phyloP scores from a whole-genome alignment of 2,797 vertebrate genomes.

The Onychomys leucogaster region DNA sequence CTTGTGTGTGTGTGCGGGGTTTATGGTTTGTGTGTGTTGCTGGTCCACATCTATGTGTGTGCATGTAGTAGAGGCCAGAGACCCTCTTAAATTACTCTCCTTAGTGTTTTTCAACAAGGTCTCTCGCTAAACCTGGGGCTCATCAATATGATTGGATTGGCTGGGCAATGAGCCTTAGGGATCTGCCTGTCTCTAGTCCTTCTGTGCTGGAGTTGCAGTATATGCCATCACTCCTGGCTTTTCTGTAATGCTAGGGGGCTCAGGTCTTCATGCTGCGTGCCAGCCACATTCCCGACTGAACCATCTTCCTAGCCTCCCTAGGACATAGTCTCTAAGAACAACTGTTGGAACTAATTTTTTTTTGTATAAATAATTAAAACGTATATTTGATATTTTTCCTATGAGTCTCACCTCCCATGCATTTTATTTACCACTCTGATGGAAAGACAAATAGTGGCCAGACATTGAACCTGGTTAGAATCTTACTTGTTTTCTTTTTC shows the following conservation, averaged over 20 bases:
- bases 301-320: not conserved
- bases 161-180: not conserved
- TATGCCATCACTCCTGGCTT: not conserved
- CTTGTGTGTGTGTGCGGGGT: not conserved
- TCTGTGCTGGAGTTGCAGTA: not conserved
- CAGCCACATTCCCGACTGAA: not conserved
- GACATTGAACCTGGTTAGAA: not conserved
- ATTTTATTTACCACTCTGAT: not conserved
- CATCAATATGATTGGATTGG: not conserved
- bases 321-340: not conserved
- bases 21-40: not conserved
- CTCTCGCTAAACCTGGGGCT: not conserved
- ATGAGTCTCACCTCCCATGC: not conserved
- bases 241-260: not conserved
- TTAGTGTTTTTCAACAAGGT: not conserved
- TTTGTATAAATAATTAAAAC: not conserved
- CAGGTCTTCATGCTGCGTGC: not conserved
- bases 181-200: not conserved
- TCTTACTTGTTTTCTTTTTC: slow-evolving; percentile 3
- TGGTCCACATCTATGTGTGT: not conserved
- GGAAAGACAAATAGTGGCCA: not conserved
- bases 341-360: slow-evolving; percentile 20
- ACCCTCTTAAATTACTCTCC: not conserved
- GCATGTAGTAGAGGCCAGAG: not conserved
- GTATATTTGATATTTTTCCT: not conserved